These are phyloP conservation scores for Saiga tatarica DNA, from an alignment of 2,113 vertebrate species.

Conservation along the genomic window DNA sequence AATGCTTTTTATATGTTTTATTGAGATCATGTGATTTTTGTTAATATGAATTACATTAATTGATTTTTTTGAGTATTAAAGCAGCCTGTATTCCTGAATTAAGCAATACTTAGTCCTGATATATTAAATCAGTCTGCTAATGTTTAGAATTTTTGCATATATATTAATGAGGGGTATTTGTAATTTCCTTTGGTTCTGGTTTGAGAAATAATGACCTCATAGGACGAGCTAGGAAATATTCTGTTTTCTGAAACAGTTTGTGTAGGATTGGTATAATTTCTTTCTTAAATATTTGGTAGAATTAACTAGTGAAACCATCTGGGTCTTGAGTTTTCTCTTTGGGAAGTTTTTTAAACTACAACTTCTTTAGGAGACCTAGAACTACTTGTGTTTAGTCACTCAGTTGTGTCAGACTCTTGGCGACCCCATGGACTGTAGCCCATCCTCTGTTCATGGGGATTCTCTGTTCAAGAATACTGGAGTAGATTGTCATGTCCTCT, in stretches of 20 bases:
- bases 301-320: not conserved
- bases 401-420: not conserved
- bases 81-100: not conserved
- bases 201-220: not conserved
- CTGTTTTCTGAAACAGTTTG: not conserved
- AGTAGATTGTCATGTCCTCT: not conserved
- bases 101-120: not conserved
- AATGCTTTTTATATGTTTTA: not conserved
- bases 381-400: not conserved
- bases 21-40: not conserved
- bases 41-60: not conserved
- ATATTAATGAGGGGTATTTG: not conserved
- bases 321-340: not conserved
- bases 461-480: not conserved
- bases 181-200: not conserved
- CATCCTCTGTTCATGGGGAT: not conserved
- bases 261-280: not conserved
- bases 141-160: not conserved
- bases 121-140: not conserved
- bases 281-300: not conserved
- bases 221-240: not conserved
- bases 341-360: not conserved
- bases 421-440: not conserved
- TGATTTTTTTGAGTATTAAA: not conserved
- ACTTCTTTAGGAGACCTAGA: not conserved